Evolutionary conservation across 2,113 vertebrate species (phyloP).

Genomic region (Sprattus sprattus): DNA sequence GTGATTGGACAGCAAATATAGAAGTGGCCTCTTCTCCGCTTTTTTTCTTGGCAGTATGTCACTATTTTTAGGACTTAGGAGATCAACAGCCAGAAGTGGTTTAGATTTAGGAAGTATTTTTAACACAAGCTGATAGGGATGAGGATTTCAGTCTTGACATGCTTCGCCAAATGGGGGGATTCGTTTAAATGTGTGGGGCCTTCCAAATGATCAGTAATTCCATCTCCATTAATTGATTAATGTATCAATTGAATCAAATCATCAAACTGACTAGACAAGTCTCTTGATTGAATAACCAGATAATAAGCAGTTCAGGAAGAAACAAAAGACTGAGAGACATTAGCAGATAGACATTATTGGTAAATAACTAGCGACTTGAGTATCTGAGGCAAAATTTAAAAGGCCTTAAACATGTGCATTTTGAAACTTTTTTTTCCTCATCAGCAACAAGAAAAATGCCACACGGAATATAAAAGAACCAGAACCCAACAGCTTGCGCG

Average conservation of each 20-base stretch:
- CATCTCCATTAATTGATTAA: conserved; percentile 36
- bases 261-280: background rate
- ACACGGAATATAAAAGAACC: background rate
- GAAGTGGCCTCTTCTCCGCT: background rate
- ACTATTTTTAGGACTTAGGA: conserved; percentile 17
- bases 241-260: conserved; percentile 41
- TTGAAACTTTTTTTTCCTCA: background rate
- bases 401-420: background rate
- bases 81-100: conserved; percentile 65
- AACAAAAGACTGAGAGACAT: background rate
- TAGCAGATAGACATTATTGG: background rate
- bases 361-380: background rate
- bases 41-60: conserved; percentile 29
- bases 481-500: conserved; percentile 17
- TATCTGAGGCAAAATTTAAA: background rate
- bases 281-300: background rate
- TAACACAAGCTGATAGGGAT: conserved; percentile 63
- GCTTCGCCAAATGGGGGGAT: conserved; percentile 69
- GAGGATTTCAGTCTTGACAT: conserved; percentile 67
- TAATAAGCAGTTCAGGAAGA: background rate
- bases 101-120: conserved; percentile 60
- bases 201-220: conserved; percentile 37
- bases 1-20: background rate
- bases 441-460: background rate
- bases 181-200: conserved; percentile 69